Evolutionary conservation across 2,888 invertebrate species (phyloP).

Genomic region (Cenopis cana): DNA sequence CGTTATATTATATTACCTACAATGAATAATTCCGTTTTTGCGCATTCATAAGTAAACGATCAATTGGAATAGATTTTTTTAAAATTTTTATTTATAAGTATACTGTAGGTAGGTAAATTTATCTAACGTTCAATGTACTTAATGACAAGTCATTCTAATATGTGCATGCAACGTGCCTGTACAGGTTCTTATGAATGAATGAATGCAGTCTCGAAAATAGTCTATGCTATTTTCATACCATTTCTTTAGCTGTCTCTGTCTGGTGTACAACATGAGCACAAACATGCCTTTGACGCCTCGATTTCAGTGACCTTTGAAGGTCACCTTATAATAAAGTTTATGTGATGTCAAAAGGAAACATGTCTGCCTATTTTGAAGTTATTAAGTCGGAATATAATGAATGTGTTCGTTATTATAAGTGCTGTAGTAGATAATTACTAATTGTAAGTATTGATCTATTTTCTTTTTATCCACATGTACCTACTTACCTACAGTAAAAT

Average conservation of each 20-base stretch:
- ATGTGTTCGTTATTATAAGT: constrained; percentile 32
- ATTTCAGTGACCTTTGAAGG: constrained; percentile 74
- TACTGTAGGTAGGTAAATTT: neutral
- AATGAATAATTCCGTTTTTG: neutral
- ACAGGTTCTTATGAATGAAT: constrained; percentile 15
- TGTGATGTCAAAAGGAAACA: constrained; percentile 9
- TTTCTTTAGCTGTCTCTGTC: constrained; percentile 33
- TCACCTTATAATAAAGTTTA: constrained; percentile 56
- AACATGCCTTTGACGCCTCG: constrained; percentile 46
- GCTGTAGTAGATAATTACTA: neutral
- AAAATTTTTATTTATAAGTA: neutral
- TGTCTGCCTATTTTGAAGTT: constrained; percentile 39
- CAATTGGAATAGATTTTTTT: neutral
- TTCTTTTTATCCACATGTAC: too few relatives aligned
- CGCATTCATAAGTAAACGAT: too few relatives aligned
- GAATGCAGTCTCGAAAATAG: neutral
- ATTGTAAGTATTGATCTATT: neutral
- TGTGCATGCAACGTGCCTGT: neutral
- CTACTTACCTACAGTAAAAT: neutral
- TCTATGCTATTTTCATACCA: constrained; percentile 40
- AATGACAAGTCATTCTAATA: neutral
- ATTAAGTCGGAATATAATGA: constrained; percentile 54
- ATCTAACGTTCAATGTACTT: neutral
- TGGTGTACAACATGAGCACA: constrained; percentile 39
- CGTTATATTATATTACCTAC: too few relatives aligned